Evolutionary conservation across 1,140 invertebrate genomes (phyloP).

Genomic region (Pseudomyrmex concolor): DNA sequence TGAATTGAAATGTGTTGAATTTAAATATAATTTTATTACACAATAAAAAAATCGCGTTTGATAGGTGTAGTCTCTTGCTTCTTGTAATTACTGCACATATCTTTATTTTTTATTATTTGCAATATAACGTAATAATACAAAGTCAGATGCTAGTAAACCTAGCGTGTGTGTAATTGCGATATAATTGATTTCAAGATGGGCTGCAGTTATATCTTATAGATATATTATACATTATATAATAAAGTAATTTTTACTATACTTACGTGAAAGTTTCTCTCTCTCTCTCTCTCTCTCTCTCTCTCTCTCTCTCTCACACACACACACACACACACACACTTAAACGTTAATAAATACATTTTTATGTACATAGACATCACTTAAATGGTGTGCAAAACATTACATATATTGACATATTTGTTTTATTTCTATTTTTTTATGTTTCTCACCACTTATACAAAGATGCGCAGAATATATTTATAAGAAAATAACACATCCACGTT

Average conservation of each 20-base stretch:
- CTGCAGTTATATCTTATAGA: conserved; percentile 26
- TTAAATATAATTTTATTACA: background rate
- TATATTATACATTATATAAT: conserved; percentile 16
- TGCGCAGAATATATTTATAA: conserved; percentile 33
- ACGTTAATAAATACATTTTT: too few relatives aligned
- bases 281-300: too few relatives aligned
- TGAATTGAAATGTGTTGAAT: too few relatives aligned
- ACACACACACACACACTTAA: too few relatives aligned
- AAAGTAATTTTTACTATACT: background rate
- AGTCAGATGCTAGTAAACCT: conserved; percentile 42
- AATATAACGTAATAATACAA: conserved; percentile 65
- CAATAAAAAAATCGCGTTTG: background rate
- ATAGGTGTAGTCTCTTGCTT: background rate
- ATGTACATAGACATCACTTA: too few relatives aligned
- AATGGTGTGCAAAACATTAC: too few relatives aligned
- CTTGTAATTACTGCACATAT: conserved; percentile 22
- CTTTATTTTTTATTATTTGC: conserved; percentile 58
- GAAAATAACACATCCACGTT: conserved; percentile 31
- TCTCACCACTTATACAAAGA: background rate
- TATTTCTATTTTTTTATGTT: conserved; percentile 32
- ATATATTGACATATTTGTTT: conserved; percentile 18
- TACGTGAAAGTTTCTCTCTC: too few relatives aligned
- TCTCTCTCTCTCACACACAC: too few relatives aligned
- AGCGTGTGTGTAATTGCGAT: conserved; percentile 29
- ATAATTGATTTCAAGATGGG: conserved; percentile 43